Base-by-base conservation (phyloP, 2,797 vertebrate species). In the Micromesistius poutassou region DNA sequence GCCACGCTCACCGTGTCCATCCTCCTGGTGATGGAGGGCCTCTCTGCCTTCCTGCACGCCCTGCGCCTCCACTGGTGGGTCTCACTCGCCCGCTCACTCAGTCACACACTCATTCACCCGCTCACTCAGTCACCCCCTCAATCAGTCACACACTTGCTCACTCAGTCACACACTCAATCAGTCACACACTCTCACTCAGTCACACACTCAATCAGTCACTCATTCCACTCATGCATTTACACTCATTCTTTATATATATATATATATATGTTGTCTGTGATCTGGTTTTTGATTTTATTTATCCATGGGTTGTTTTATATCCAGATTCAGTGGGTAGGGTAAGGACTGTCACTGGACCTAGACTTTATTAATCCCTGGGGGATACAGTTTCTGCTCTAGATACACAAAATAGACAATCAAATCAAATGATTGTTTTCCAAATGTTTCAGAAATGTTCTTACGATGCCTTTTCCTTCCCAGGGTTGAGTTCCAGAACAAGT, bases 401-500 rank as follows among this genome's bases (percentile, higher is more conserved):
- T 25, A 16, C 22, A 62, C 7, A 8, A 62, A 62, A 71, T 71
- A 72, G 0, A 71, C 28, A 12, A 71, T 19, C 8, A 19, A 22
- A 36, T 31, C 1, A n/a, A 12, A 72, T n/a, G n/a, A 9, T 8
- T 33, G 4, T n/a, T 73, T 68, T n/a, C 16, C 12, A 73, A 40
- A 38, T 22, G 31, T 73, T 36, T 33, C n/a, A 10, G 5, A n/a
- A 9, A 3, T n/a, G 1, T 35, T 35, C 12, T 80, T 28, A 8
- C 13, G 14, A 31, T 14, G 30, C 68, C 25, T 0, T 76, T 79
- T 82, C 1, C 70, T 85, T 83, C 74, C 62, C 88, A 99, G 98
- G 98, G 98, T 99, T 91, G 98, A 99, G 93, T 99, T 99, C 92
- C 98, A 99, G 93, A 98, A 96, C 92, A 99, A 99, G 82, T 99